These are phyloP conservation scores for Sceliomorpha sp. DNA, from an alignment of 2,888 invertebrate species.

Conservation along the genomic window DNA sequence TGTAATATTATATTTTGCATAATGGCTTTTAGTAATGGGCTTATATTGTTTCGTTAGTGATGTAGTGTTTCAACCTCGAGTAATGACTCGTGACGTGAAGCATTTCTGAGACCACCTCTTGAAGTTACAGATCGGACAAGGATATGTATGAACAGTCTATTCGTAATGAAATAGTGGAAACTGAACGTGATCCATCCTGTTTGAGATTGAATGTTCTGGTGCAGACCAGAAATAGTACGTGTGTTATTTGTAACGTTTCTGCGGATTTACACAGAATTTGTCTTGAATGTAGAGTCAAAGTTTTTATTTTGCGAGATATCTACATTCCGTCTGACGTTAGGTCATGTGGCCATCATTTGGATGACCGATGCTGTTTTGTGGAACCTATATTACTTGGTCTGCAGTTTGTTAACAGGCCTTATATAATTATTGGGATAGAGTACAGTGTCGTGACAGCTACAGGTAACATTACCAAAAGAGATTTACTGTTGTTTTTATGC, in stretches of 20 bases:
- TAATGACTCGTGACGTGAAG: neutral
- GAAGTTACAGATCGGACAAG: slow-evolving; percentile 22
- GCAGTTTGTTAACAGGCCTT: slow-evolving; percentile 25
- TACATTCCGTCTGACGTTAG: slow-evolving; percentile 26
- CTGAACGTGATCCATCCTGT: slow-evolving; percentile 35
- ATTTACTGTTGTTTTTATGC: slow-evolving; percentile 17
- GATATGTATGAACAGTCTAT: slow-evolving; percentile 41
- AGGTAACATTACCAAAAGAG: slow-evolving; percentile 2
- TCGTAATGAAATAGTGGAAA: slow-evolving; percentile 24
- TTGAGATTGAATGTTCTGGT: slow-evolving; percentile 42
- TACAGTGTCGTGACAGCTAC: slow-evolving; percentile 19
- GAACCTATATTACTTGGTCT: slow-evolving; percentile 27
- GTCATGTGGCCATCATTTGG: slow-evolving; percentile 34
- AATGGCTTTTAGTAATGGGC: too few relatives aligned
- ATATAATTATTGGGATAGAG: slow-evolving; percentile 36
- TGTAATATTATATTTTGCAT: too few relatives aligned
- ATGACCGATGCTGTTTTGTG: slow-evolving; percentile 21
- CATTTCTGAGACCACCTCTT: too few relatives aligned
- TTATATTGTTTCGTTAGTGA: neutral
- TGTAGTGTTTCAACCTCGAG: neutral
- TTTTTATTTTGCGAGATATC: slow-evolving; percentile 24
- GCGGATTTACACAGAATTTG: slow-evolving; percentile 20
- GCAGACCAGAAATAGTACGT: slow-evolving; percentile 26
- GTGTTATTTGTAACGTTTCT: slow-evolving; percentile 25
- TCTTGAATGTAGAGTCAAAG: slow-evolving; percentile 29